A percentile compares a stretch with the other conserved stretches of the same genome.
These are phyloP conservation scores for Meleagris gallopavo DNA, from an alignment of 2,113 vertebrate genomes.

Conservation along the genomic window DNA sequence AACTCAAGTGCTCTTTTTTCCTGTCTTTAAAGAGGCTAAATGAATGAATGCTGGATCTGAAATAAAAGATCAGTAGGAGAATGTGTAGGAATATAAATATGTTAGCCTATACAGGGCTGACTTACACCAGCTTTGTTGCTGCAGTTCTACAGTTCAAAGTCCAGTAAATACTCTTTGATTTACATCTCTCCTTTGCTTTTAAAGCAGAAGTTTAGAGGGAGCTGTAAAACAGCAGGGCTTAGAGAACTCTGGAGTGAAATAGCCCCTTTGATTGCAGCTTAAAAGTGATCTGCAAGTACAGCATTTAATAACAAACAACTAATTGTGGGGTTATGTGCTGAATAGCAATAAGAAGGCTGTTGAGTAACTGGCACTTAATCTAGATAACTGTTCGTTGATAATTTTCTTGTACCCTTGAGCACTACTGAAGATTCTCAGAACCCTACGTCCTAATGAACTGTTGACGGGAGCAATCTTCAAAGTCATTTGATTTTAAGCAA, in stretches of 20 bases:
- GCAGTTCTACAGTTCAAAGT: neutral
- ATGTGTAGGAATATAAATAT: neutral
- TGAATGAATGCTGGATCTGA: neutral
- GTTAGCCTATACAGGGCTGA: neutral
- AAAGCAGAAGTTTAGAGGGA: neutral
- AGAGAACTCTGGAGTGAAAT: neutral
- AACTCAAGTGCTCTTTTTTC: neutral
- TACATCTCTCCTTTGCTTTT: neutral
- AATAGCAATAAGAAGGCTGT: neutral
- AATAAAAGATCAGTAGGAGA: neutral
- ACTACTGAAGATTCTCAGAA: neutral
- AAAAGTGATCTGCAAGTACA: neutral
- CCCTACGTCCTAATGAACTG: accelerated
- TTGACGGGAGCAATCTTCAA: neutral
- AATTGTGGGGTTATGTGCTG: neutral
- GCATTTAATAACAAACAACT: constrained; percentile 7
- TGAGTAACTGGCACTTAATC: neutral
- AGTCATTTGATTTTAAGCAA: neutral
- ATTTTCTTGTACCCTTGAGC: neutral
- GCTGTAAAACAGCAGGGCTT: constrained; percentile 3
- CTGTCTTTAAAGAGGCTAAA: neutral
- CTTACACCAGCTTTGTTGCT: accelerated
- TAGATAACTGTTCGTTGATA: neutral
- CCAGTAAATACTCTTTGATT: neutral
- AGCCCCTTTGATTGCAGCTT: neutral